phyloP scores from a whole-genome alignment of 53 echinoderm and acorn worm species.

The Mesocentrotus franciscanus region DNA sequence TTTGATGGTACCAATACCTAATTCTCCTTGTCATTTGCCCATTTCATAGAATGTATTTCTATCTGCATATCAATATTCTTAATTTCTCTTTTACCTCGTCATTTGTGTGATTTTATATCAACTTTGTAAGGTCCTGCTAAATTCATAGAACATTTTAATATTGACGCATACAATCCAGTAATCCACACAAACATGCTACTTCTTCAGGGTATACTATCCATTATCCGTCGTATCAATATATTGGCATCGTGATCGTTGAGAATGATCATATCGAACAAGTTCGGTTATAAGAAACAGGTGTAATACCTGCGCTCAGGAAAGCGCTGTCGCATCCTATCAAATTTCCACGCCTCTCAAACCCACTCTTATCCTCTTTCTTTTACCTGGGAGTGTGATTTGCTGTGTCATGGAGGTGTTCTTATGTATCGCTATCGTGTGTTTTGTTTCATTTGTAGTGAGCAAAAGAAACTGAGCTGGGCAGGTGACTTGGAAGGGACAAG shows the following conservation, averaged over 20 bases:
- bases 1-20: too few species aligned
- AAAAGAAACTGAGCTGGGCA: background rate
- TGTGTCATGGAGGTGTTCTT: conserved; percentile 14
- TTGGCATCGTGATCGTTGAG: background rate
- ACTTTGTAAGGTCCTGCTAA: too few species aligned
- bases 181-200: background rate
- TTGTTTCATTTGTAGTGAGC: background rate
- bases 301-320: conserved; percentile 15
- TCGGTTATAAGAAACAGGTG: conserved; percentile 10
- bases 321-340: background rate
- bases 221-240: background rate
- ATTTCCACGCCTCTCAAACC: conserved; percentile 1
- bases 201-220: background rate
- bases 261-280: background rate
- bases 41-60: too few species aligned
- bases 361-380: background rate
- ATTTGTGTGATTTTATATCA: too few species aligned
- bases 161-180: background rate
- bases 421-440: background rate
- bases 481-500: background rate
- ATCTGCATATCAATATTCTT: too few species aligned
- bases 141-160: too few species aligned
- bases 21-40: too few species aligned
- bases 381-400: conserved; percentile 3
- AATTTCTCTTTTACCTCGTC: too few species aligned